Base-by-base conservation (phyloP, 2,888 invertebrate genomes). In the Villa cingulata region DNA sequence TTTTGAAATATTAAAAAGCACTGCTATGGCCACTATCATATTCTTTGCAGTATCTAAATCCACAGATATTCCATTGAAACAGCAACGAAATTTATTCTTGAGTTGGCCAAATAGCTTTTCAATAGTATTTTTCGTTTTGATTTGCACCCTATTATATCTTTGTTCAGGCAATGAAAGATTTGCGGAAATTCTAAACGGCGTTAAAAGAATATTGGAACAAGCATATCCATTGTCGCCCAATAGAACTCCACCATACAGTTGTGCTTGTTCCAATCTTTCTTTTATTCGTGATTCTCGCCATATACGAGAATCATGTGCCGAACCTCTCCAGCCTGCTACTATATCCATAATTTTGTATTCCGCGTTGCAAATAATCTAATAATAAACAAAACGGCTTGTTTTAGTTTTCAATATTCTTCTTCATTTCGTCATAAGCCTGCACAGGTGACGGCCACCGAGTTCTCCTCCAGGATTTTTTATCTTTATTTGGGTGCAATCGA, bases 401-500 rank as follows among this genome's bases (percentile, higher is more conserved):
- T n/a, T n/a, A n/a, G n/a, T n/a, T n/a, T n/a, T n/a, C n/a, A n/a
- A 27, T n/a, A 29, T 16, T 37, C 16, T 32, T 27, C 9, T 27
- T 27, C 9, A 9, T 27, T 27, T 27, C 27, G 9, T 27, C 4
- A 9, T 27, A 27, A n/a, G n/a, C 19, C 36, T 36, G 14, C 18
- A 43, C 18, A 36, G 36, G 9, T 43, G 37, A 1, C 43, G 12
- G 36, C 37, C 43, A 32, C 43, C 43, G n/a, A 43, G 34, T 34
- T 43, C 36, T 12, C 43, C 43, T 20, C 43, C 43, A 36, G 36
- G 43, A 43, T 43, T 43, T 43, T 43, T 43, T 16, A 43, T 43
- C 37, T 43, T 43, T 16, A 43, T n/a, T 23, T 37, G 37, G 37
- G 37, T n/a, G n/a, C n/a, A n/a, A n/a, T n/a, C n/a, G n/a, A n/a